Conservation (phyloP, 1,140 invertebrate species). For the Brachionus paranguensis region DNA sequence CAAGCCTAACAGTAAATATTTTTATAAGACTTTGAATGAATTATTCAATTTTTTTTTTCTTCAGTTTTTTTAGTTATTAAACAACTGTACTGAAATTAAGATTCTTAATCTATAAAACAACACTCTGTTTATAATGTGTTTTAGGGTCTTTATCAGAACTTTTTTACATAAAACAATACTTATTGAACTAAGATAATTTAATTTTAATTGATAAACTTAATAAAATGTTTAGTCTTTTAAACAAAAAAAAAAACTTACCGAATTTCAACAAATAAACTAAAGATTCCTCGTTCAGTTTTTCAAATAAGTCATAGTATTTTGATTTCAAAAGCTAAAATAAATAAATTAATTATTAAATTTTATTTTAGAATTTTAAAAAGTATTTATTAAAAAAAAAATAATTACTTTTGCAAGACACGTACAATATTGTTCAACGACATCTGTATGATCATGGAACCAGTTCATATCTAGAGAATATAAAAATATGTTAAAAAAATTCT, state of each 20-base stretch:
- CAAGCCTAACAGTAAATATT: too few relatives aligned
- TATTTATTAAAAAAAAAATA: neutral
- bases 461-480: slow-evolving; percentile 22
- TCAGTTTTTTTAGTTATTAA: too few relatives aligned
- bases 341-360: neutral
- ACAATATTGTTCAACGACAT: slow-evolving; percentile 39
- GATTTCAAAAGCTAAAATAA: slow-evolving; percentile 24
- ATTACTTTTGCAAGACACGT: slow-evolving; percentile 31
- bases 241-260: neutral
- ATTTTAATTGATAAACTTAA: too few relatives aligned
- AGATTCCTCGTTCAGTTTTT: slow-evolving; percentile 17
- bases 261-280: slow-evolving; percentile 24
- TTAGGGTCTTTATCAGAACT: too few relatives aligned
- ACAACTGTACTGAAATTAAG: too few relatives aligned
- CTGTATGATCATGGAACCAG: slow-evolving; percentile 39
- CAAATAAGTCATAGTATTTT: slow-evolving; percentile 38
- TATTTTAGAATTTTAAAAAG: neutral
- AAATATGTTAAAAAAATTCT: neutral
- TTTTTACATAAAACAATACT: too few relatives aligned
- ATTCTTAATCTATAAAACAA: too few relatives aligned
- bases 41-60: too few relatives aligned
- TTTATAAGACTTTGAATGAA: too few relatives aligned
- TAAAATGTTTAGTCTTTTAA: too few relatives aligned
- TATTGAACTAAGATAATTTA: too few relatives aligned
- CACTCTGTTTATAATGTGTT: too few relatives aligned